These are phyloP conservation scores for Antidorcas marsupialis DNA, from an alignment of 2,113 vertebrate species.

Conservation along the genomic window DNA sequence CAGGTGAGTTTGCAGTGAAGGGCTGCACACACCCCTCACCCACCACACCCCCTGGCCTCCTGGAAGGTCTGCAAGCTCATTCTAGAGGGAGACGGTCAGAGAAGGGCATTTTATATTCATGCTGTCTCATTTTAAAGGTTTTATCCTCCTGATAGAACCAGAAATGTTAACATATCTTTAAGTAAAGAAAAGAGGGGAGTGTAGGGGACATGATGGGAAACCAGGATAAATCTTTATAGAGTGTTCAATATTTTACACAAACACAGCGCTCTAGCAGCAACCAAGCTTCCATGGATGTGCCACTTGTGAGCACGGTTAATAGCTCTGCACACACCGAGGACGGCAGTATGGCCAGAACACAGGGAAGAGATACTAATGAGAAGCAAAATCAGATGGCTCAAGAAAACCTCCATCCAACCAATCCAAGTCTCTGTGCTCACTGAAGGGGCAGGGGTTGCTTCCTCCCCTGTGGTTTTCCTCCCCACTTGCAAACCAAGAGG, in stretches of 20 bases:
- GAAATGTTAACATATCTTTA: conserved; percentile 44
- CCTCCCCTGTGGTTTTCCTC: accelerated
- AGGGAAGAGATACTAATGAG: conserved; percentile 54
- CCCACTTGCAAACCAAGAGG: not conserved
- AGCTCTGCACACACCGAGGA: conserved; percentile 29
- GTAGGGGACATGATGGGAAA: not conserved
- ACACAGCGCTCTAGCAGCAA: conserved; percentile 29
- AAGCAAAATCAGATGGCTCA: not conserved
- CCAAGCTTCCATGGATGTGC: conserved; percentile 38
- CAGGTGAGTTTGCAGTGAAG: accelerated
- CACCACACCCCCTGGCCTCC: not conserved
- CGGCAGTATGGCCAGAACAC: not conserved
- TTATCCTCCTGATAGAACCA: conserved; percentile 42
- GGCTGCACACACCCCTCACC: not conserved
- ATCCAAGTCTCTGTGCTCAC: not conserved
- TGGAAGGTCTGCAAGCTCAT: not conserved
- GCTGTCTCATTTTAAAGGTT: conserved; percentile 36
- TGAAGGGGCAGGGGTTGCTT: not conserved
- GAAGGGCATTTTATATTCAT: conserved; percentile 1
- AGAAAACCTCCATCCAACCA: not conserved
- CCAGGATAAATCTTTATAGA: conserved; percentile 44
- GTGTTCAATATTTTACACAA: conserved; percentile 61
- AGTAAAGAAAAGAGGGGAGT: not conserved
- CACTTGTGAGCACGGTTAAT: not conserved
- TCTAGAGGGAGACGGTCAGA: not conserved